Conservation (phyloP, 2,888 invertebrate species). For the Drosophila neotestacea region DNA sequence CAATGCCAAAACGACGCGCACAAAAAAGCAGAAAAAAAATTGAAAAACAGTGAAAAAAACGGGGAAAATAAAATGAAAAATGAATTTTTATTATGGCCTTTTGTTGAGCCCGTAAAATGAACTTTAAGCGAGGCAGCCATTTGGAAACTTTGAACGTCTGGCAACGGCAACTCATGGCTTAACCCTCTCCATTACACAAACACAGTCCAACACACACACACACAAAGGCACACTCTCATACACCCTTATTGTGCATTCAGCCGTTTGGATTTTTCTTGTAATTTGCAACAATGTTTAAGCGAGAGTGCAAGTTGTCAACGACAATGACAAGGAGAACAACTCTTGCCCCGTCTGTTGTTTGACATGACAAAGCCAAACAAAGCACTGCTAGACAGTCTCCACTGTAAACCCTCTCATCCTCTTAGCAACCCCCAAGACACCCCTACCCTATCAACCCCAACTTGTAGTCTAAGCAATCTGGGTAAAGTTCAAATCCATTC, state of each 20-base stretch:
- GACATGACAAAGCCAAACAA: constrained; percentile 64
- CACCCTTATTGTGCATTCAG: constrained; percentile 61
- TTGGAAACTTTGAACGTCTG: constrained; percentile 73
- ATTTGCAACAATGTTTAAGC: constrained; percentile 71
- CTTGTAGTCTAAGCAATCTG: constrained; percentile 1
- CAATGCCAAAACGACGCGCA: constrained; percentile 52
- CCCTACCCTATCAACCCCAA: background rate
- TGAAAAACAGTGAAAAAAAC: constrained; percentile 17
- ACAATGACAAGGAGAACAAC: constrained; percentile 7
- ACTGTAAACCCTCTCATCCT: background rate
- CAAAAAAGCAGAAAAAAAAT: constrained; percentile 14
- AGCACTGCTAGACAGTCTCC: constrained; percentile 37
- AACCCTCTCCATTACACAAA: constrained; percentile 8
- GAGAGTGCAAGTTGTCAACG: constrained; percentile 42
- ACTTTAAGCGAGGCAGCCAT: constrained; percentile 68
- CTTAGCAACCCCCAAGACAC: background rate
- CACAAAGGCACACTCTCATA: background rate
- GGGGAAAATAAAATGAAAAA: constrained; percentile 26
- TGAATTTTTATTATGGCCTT: constrained; percentile 59
- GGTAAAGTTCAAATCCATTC: background rate
- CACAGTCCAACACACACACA: constrained; percentile 3
- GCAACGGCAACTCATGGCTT: constrained; percentile 4
- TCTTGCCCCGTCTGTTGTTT: constrained; percentile 51
- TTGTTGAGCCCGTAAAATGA: constrained; percentile 51
- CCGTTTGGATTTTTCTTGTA: constrained; percentile 61